Percentiles rank a stretch among this genome's conserved stretches.
Conservation (phyloP, 2,797 vertebrate genomes). For the Mergus octosetaceus region DNA sequence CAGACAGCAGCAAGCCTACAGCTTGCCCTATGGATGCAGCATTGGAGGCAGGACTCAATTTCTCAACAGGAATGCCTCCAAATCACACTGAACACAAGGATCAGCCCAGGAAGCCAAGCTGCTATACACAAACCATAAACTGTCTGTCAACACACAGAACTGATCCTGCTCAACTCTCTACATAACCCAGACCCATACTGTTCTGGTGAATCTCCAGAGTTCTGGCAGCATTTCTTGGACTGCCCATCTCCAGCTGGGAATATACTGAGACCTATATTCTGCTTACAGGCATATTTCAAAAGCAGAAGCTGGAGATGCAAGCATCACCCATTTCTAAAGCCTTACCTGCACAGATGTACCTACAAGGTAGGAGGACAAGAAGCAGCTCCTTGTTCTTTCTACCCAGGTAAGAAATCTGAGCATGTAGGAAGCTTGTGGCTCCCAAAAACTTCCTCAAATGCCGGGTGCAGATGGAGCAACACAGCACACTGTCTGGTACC, state of each 20-base stretch:
- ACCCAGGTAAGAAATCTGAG: background rate
- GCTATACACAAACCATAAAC: constrained; percentile 7
- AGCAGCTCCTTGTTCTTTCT: background rate
- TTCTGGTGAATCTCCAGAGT: background rate
- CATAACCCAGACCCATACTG: background rate
- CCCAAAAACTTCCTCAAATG: background rate
- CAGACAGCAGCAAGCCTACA: background rate
- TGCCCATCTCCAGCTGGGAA: background rate
- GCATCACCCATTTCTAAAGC: background rate
- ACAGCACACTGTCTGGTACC: background rate
- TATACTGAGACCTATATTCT: background rate
- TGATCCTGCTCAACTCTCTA: background rate
- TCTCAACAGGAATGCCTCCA: background rate
- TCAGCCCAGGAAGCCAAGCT: background rate
- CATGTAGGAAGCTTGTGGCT: background rate
- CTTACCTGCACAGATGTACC: background rate
- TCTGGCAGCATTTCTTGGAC: background rate
- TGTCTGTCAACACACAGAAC: background rate
- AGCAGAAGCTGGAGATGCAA: background rate
- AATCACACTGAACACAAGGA: background rate
- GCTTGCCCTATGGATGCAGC: background rate
- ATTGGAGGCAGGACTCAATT: background rate
- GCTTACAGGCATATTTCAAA: background rate
- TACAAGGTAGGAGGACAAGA: background rate
- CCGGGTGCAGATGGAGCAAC: background rate